Evolutionary conservation across 2,113 vertebrate species (phyloP).

Genomic region (Silurus asotus): DNA sequence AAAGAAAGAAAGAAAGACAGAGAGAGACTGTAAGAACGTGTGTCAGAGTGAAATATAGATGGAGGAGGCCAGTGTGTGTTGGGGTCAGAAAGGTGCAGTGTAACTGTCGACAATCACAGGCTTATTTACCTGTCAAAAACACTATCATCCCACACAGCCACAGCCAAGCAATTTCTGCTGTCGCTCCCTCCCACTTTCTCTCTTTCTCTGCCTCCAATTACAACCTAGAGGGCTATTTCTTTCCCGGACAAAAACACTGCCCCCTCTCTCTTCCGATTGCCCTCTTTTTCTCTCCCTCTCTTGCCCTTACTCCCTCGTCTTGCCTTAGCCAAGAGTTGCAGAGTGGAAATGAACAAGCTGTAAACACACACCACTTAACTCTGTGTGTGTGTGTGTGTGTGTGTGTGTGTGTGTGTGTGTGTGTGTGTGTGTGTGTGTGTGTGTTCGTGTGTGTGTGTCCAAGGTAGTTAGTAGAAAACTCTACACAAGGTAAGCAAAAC

Average conservation of each 20-base stretch:
- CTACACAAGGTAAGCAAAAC: constrained; percentile 27
- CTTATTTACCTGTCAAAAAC: constrained; percentile 88
- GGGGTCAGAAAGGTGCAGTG: constrained; percentile 81
- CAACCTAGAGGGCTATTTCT: constrained; percentile 83
- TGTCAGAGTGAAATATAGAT: constrained; percentile 83
- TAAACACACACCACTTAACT: constrained; percentile 81
- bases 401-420: constrained; percentile 67
- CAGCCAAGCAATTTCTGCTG: constrained; percentile 83
- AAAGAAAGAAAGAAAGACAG: constrained; percentile 35
- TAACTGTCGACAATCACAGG: constrained; percentile 86
- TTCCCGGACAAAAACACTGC: constrained; percentile 82
- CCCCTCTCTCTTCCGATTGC: constrained; percentile 75
- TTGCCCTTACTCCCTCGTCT: constrained; percentile 66
- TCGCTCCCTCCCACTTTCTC: constrained; percentile 78
- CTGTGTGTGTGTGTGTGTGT: constrained; percentile 69
- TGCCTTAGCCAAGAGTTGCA: constrained; percentile 78
- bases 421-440: constrained; percentile 67
- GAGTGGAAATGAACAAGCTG: constrained; percentile 85
- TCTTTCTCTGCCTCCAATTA: constrained; percentile 78
- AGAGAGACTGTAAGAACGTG: constrained; percentile 69
- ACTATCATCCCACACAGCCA: constrained; percentile 83
- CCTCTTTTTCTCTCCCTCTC: constrained; percentile 63
- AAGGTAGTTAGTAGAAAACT: constrained; percentile 37
- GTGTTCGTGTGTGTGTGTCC: constrained; percentile 65
- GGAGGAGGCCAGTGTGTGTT: constrained; percentile 76